Conservation (phyloP, 2,797 vertebrate genomes). For the Poeciliopsis gracilis region DNA sequence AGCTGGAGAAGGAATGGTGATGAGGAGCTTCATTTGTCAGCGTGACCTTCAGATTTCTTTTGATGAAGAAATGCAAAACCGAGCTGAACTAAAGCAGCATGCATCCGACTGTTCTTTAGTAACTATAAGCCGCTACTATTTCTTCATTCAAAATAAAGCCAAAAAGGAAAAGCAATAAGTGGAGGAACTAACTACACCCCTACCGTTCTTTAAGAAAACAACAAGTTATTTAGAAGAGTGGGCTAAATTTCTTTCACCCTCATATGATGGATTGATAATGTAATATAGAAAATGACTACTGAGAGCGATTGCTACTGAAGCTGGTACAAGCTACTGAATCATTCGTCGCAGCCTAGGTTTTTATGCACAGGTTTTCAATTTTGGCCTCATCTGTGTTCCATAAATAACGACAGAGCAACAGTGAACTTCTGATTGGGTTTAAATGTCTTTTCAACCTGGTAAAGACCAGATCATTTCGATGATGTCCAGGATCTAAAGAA, state of each 20-base stretch:
- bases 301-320: not conserved
- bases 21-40: slow-evolving; percentile 49
- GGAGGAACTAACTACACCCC: not conserved
- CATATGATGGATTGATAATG: not conserved
- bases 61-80: slow-evolving; percentile 44
- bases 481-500: not conserved
- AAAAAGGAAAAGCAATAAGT: not conserved
- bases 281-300: not conserved
- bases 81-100: slow-evolving; percentile 40
- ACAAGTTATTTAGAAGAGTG: too few relatives aligned
- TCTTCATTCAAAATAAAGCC: not conserved
- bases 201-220: not conserved
- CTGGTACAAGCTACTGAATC: not conserved
- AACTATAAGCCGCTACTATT: not conserved
- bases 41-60: slow-evolving; percentile 49
- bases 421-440: not conserved
- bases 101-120: not conserved
- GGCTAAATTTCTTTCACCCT: too few relatives aligned
- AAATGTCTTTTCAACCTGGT: not conserved
- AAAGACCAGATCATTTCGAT: not conserved
- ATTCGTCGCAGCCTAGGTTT: not conserved
- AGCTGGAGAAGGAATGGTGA: slow-evolving; percentile 15
- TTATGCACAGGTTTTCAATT: not conserved
- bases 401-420: not conserved
- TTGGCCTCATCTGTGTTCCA: not conserved